These are phyloP conservation scores for Oriolus oriolus DNA, from an alignment of 2,113 vertebrate genomes.

Conservation along the genomic window DNA sequence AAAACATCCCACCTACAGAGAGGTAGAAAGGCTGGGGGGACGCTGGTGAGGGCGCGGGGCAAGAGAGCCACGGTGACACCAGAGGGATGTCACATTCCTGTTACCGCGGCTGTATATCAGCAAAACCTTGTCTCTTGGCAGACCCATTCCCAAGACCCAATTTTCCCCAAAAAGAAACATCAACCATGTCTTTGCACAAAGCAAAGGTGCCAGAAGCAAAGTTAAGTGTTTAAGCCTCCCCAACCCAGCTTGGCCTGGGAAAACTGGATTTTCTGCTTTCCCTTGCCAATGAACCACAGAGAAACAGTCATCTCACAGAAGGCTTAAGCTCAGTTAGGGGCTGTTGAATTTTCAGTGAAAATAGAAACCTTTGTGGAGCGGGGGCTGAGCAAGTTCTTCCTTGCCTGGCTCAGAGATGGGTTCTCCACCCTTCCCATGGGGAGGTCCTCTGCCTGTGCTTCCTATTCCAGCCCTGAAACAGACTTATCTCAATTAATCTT, in stretches of 20 bases:
- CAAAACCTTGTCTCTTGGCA: background rate
- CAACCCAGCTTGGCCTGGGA: background rate
- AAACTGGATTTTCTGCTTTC: background rate
- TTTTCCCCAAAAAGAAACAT: background rate
- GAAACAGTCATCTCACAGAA: background rate
- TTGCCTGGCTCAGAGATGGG: background rate
- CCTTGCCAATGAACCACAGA: background rate
- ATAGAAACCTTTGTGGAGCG: background rate
- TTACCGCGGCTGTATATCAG: background rate
- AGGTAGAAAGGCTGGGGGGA: background rate
- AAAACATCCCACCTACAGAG: background rate
- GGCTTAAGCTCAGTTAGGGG: background rate
- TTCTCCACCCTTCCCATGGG: background rate
- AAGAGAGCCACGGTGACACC: background rate
- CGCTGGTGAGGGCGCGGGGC: background rate
- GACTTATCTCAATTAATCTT: background rate
- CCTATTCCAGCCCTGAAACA: background rate
- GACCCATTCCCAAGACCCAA: background rate
- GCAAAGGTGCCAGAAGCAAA: background rate
- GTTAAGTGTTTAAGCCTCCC: background rate
- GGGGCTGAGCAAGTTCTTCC: background rate
- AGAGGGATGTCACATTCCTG: accelerated
- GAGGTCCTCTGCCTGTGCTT: background rate
- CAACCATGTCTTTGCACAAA: background rate
- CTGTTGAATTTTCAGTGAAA: background rate